Conservation (phyloP, 2,888 invertebrate species). For the Apamea sordens region DNA sequence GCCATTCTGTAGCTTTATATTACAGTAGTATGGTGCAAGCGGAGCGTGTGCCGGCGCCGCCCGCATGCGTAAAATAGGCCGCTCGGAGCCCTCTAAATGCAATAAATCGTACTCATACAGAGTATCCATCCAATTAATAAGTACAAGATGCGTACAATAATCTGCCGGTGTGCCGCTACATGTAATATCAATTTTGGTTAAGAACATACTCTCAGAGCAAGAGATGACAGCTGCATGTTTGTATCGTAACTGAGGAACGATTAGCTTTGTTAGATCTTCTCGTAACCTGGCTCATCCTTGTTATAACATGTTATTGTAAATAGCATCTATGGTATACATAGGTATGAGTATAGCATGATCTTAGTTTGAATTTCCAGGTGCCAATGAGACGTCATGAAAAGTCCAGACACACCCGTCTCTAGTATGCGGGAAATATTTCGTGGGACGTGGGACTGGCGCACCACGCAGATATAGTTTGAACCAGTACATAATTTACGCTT, state of each 20-base stretch:
- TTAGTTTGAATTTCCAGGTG: background rate
- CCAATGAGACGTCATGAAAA: too few species aligned
- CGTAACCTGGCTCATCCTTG: background rate
- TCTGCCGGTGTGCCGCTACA: background rate
- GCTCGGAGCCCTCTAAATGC: background rate
- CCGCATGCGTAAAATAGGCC: constrained; percentile 18
- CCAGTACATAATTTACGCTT: too few species aligned
- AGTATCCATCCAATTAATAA: background rate
- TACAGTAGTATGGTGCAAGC: background rate
- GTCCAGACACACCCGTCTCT: too few species aligned
- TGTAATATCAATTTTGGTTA: background rate
- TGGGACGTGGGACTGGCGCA: too few species aligned
- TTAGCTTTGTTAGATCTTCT: background rate
- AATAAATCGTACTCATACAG: background rate
- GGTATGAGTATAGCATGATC: background rate
- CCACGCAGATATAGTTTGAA: too few species aligned
- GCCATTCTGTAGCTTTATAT: background rate
- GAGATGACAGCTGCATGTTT: background rate
- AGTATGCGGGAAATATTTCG: too few species aligned
- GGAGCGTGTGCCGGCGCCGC: background rate
- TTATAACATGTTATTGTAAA: background rate
- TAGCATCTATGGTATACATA: background rate
- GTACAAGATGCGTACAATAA: background rate
- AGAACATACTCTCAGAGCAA: background rate
- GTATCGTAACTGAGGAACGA: background rate